Evolutionary conservation across 2,888 invertebrate species (phyloP), one percentile per base, ranked within the genome.

Genomic region (Seira sanloemensis): DNA sequence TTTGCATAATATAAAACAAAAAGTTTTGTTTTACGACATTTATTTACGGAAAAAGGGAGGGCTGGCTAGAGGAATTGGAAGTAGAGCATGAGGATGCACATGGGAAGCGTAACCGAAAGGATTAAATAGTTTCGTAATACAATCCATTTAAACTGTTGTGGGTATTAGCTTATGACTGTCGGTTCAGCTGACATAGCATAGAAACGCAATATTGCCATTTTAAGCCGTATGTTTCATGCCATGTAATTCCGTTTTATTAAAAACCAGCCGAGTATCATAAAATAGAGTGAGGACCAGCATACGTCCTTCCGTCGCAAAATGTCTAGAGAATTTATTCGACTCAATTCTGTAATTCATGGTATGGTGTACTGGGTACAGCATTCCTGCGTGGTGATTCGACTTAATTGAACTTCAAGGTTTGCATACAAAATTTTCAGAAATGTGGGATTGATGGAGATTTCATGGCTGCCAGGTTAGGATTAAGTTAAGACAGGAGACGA

Each of bases 211-310:
- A 58, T 58, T 18, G n/a, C 58, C n/a, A 58, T 58, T 58, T 5
- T n/a, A 58, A 58, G n/a, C n/a, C n/a, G 9, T 58, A 58, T 5
- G 5, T 58, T 58, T 58, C 58, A 58, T 37, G 37, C 58, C 9
- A 18, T 58, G 58, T 58, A 58, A 58, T 58, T 58, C 58, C 4
- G n/a, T 18, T 58, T 58, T 58, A 58, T 58, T 58, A 58, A 58
- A 58, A 58, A 58, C n/a, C 58, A 58, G 58, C 58, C 9, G 58
- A n/a, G 58, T 58, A 58, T 58, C 58, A 58, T 58, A 58, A 58
- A 58, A 58, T 58, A 58, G 58, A 4, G 58, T n/a, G 58, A 18
- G 58, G n/a, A n/a, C 58, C n/a, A n/a, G n/a, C 7, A 18, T 18
- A 58, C 9, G 16, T 12, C 7, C 58, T 16, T 16, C 37, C 4